Evolutionary conservation across 2,888 invertebrate species (phyloP).

Genomic region (Nephrotoma flavescens): DNA sequence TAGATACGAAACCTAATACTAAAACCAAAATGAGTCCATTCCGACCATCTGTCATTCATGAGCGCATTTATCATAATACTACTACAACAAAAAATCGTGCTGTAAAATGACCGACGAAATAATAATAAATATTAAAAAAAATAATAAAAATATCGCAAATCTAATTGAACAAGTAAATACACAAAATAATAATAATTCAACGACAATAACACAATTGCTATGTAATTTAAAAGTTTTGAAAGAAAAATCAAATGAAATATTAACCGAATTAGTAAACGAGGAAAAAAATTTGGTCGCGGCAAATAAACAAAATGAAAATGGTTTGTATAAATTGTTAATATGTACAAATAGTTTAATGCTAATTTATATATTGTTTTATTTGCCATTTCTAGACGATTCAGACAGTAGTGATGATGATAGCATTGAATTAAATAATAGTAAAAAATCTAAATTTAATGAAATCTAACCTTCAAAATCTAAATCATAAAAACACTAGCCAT

Average conservation of each 20-base stretch:
- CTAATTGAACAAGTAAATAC: neutral
- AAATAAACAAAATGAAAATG: neutral
- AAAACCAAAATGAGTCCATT: neutral
- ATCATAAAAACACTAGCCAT: neutral
- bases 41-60: neutral
- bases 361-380: neutral
- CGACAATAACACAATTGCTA: neutral
- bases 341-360: neutral
- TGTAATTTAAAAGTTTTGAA: neutral
- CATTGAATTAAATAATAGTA: neutral
- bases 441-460: neutral
- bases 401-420: neutral
- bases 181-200: neutral
- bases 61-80: neutral
- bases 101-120: neutral
- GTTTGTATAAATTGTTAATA: neutral
- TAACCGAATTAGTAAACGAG: neutral
- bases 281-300: neutral
- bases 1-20: neutral
- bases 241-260: neutral
- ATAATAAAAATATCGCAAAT: neutral
- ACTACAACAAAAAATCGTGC: neutral
- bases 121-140: neutral
- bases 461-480: neutral
- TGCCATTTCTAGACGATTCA: neutral